These are phyloP conservation scores for Synanthedon myopaeformis DNA, from an alignment of 2,888 invertebrate genomes.

Conservation along the genomic window DNA sequence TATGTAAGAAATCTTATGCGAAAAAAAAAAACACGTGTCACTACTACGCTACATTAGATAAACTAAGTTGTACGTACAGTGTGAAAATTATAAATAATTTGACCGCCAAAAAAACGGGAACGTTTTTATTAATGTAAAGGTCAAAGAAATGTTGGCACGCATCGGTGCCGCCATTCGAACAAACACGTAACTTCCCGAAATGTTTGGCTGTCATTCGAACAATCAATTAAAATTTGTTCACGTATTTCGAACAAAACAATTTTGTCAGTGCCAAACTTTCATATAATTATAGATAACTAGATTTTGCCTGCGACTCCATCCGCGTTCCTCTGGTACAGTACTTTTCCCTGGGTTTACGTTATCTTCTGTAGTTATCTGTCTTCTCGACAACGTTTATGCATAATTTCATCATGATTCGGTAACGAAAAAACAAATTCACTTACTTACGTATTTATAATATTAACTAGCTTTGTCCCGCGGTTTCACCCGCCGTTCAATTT, in stretches of 20 bases:
- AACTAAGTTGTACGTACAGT: no score
- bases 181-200: constrained; percentile 18
- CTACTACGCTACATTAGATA: no score
- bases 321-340: no score
- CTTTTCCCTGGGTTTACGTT: no score
- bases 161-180: constrained; percentile 21
- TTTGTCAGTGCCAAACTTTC: constrained; percentile 3
- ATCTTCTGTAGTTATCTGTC: no score
- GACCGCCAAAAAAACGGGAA: constrained; percentile 56
- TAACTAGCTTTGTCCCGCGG: not conserved
- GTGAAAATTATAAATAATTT: constrained; percentile 45
- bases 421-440: no score
- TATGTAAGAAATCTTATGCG: no score
- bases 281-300: not conserved
- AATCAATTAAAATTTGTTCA: constrained; percentile 34
- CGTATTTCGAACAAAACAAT: constrained; percentile 11
- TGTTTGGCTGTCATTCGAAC: constrained; percentile 27
- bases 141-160: constrained; percentile 59
- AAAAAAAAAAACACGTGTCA: no score
- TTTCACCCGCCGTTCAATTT: not conserved
- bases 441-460: not conserved
- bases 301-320: no score
- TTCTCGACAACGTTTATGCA: no score
- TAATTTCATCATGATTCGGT: no score
- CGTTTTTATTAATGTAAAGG: constrained; percentile 48